Conservation (phyloP, 2,888 invertebrate species). For the Entomobrya multifasciata region DNA sequence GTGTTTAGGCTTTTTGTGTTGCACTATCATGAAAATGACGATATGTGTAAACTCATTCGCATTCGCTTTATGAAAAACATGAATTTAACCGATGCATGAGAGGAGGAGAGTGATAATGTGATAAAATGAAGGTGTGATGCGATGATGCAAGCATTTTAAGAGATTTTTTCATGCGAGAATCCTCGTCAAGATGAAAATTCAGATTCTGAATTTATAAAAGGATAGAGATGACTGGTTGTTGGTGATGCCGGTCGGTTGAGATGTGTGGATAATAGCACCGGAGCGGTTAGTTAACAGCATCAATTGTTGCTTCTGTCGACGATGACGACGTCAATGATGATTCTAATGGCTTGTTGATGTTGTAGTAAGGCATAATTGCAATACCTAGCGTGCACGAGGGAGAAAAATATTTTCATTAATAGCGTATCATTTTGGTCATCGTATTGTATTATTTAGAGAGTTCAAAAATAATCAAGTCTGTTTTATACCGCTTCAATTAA, state of each 20-base stretch:
- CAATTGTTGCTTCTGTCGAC: constrained; percentile 38
- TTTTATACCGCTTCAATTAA: constrained; percentile 45
- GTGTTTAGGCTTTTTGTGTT: no score
- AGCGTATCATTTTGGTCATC: constrained; percentile 22
- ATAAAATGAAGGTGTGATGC: no score
- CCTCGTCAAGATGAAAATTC: constrained; percentile 39
- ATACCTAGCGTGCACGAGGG: constrained; percentile 3
- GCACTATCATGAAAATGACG: no score
- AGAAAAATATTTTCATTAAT: constrained; percentile 46
- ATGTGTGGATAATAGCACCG: no score
- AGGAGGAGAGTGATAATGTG: no score
- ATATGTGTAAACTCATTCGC: no score
- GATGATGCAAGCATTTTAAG: constrained; percentile 27
- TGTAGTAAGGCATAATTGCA: constrained; percentile 1
- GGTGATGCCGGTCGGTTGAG: no score
- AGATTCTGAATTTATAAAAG: constrained; percentile 45
- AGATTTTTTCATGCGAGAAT: constrained; percentile 16
- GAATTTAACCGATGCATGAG: no score
- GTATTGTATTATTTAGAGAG: neutral
- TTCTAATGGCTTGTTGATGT: constrained; percentile 14
- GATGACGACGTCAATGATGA: neutral
- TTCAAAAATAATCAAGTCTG: constrained; percentile 31
- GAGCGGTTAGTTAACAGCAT: neutral
- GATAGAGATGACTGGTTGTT: no score
- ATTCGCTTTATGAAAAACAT: no score